A percentile compares a stretch with the other conserved stretches of the same genome.
Evolutionary conservation across 2,888 invertebrate species (phyloP).

Genomic region (Ochlodes sylvanus): DNA sequence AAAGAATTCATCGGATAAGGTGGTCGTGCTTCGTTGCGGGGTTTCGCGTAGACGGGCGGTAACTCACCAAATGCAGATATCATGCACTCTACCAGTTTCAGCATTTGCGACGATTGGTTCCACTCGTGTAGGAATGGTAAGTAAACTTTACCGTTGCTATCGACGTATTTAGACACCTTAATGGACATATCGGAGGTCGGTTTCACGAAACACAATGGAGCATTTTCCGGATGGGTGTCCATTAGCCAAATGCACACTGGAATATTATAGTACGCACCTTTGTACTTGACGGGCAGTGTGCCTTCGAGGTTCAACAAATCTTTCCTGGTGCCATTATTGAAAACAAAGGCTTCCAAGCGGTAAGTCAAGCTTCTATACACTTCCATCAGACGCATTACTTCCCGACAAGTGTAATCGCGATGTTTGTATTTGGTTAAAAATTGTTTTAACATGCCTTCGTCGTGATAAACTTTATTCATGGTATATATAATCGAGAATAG

Average conservation of each 20-base stretch:
- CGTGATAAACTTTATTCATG: conserved; percentile 49
- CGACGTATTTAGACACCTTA: conserved; percentile 97
- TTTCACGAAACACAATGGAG: conserved; percentile 97
- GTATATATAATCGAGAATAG: not conserved
- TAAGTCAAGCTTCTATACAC: conserved; percentile 74
- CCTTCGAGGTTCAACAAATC: conserved; percentile 94
- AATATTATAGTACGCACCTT: conserved; percentile 96
- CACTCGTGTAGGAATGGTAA: conserved; percentile 98
- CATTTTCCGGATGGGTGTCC: conserved; percentile 98
- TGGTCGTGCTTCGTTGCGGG: conserved; percentile 85
- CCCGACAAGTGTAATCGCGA: conserved; percentile 74
- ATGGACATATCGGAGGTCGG: conserved; percentile 98
- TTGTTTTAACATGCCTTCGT: conserved; percentile 71
- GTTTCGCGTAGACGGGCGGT: conserved; percentile 96
- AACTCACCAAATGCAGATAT: conserved; percentile 96
- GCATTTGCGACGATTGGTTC: conserved; percentile 93
- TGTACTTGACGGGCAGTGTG: conserved; percentile 96
- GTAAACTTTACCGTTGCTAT: conserved; percentile 97
- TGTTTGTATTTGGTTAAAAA: conserved; percentile 77
- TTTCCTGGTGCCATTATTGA: conserved; percentile 93
- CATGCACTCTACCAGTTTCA: conserved; percentile 96
- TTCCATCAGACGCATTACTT: conserved; percentile 76
- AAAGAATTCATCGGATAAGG: conserved; percentile 83
- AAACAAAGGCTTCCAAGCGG: conserved; percentile 87
- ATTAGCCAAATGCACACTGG: conserved; percentile 98